These are phyloP conservation scores for Tetragonula carbonaria DNA, from an alignment of 2,888 invertebrate species.

Conservation along the genomic window DNA sequence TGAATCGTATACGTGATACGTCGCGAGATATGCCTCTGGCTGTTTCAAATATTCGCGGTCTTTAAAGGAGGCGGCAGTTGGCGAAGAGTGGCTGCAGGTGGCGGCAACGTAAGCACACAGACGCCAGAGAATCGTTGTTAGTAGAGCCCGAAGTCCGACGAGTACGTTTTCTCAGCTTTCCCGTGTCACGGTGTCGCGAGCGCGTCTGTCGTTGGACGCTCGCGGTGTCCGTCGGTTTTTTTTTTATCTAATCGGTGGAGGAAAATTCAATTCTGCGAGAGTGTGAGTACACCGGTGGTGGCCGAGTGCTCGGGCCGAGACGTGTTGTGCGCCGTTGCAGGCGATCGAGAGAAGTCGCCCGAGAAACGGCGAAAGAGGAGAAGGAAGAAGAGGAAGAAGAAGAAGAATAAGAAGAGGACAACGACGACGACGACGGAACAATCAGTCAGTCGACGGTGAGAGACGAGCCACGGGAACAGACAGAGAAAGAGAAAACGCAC, in stretches of 20 bases:
- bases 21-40: accelerated
- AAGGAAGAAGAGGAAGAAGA: not conserved
- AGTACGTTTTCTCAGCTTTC: constrained; percentile 64
- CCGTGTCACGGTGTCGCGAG: constrained; percentile 69
- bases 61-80: not conserved
- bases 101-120: constrained; percentile 17
- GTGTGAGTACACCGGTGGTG: constrained; percentile 43
- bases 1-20: accelerated
- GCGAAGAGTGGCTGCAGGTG: constrained; percentile 28
- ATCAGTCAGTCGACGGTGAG: constrained; percentile 18
- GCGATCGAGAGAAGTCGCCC: constrained; percentile 40
- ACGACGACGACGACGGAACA: not conserved
- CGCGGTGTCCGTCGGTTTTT: constrained; percentile 54
- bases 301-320: constrained; percentile 29
- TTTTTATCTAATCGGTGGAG: constrained; percentile 60
- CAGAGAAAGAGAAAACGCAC: constrained; percentile 29
- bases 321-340: constrained; percentile 61
- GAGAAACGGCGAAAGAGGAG: constrained; percentile 24
- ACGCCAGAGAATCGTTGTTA: constrained; percentile 19
- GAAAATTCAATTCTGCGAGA: constrained; percentile 45
- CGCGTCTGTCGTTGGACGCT: constrained; percentile 62
- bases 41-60: constrained; percentile 31
- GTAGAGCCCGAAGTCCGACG: constrained; percentile 41
- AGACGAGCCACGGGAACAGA: constrained; percentile 7
- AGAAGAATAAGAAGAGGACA: too few species aligned